Conservation (phyloP, 2,113 vertebrate species). For the Tragelaphus buxtoni region DNA sequence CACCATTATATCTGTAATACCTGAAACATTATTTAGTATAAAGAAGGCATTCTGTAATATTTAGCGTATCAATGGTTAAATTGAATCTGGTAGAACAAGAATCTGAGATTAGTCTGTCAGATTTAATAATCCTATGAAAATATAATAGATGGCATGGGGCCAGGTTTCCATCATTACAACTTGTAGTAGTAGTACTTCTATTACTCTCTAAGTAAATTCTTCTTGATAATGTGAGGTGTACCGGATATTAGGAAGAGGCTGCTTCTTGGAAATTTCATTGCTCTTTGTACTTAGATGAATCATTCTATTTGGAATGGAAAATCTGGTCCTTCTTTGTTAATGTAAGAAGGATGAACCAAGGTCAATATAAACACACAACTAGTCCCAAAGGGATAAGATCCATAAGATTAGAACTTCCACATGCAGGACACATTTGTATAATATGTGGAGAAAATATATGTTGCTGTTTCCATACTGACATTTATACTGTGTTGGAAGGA, state of each 20-base stretch:
- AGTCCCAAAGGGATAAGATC: background rate
- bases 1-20: background rate
- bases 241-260: background rate
- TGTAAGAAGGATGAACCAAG: background rate
- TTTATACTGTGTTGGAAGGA: background rate
- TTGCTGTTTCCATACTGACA: background rate
- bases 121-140: background rate
- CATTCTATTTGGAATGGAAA: constrained; percentile 30
- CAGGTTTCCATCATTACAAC: background rate
- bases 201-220: background rate
- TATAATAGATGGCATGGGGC: background rate
- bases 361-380: background rate
- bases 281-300: constrained; percentile 33
- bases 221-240: background rate
- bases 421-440: background rate
- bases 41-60: background rate
- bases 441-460: background rate
- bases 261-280: background rate
- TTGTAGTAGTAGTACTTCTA: background rate
- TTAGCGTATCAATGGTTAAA: background rate
- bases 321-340: constrained; percentile 31
- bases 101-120: background rate
- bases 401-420: background rate
- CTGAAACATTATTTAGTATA: background rate
- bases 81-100: background rate